Base-by-base conservation (phyloP, 2,113 vertebrate genomes). In the Strigops habroptila region DNA sequence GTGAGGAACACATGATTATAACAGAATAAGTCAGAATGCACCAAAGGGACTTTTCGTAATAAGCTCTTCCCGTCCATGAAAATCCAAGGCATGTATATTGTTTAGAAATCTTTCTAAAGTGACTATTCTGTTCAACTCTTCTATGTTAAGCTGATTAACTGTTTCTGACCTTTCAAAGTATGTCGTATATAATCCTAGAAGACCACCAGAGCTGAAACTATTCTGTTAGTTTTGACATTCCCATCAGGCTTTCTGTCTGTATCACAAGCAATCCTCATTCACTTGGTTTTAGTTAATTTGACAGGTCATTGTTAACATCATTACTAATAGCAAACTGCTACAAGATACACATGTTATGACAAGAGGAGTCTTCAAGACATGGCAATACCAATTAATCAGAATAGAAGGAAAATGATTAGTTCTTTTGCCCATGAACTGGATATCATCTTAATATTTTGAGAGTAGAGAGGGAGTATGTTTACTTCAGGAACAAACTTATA, bases 171-270 rank as follows among this genome's bases (percentile, higher is more conserved):
- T 96, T 95, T 83, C 82, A 48, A 88, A 97, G 94, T 91, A 86
- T 57, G 91, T 90, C 53, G 12, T 88, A 86, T 88, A 96, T 83
- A 97, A 96, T 94, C 94, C 87, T 91, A 68, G 70, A 91, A 91
- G 94, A 97, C 96, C 96, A 97, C 97, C 96, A 85, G 88, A 93
- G 94, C 97, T 96, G 97, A 96, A 96, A 95, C 84, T 88, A 46
- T 88, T 92, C 93, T 96, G 88, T 96, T 97, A 97, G 94, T 97
- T 97, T 97, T 95, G 97, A 97, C 90, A 71, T 87, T 84, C 94
- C 93, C 93, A 88, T 53, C 82, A 96, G 96, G 62, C 86, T 97
- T 98, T 95, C 80, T 91, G 68, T 97, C 93, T 82, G 64, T 88
- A 94, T 87, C 96, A 68, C 87, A 97, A 69, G 46, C 83, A 96